phyloP scores from a whole-genome alignment of 2,113 vertebrate genomes.

The Maccullochella peelii region DNA sequence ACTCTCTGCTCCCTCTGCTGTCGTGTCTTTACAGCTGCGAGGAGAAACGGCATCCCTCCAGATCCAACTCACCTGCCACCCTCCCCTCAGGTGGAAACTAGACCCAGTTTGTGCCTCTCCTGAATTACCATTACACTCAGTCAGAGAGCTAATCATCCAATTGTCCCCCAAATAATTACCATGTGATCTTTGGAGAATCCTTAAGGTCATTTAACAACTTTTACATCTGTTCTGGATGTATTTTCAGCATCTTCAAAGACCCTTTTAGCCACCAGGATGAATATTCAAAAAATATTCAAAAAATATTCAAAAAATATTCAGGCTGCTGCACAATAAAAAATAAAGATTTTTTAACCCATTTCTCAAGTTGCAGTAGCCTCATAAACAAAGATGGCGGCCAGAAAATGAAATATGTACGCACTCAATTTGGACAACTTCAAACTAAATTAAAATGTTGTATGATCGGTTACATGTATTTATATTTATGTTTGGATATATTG shows the following conservation, averaged over 20 bases:
- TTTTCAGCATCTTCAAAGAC: neutral
- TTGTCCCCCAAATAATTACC: neutral
- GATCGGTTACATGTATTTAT: neutral
- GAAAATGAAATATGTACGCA: neutral
- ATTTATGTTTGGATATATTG: too few species aligned
- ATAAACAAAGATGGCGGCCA: constrained; percentile 12
- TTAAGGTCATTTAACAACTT: neutral
- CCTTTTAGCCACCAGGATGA: too few species aligned
- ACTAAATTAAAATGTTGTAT: neutral
- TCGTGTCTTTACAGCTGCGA: constrained; percentile 9
- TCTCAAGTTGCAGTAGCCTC: neutral
- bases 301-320: neutral
- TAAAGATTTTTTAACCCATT: neutral
- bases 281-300: neutral
- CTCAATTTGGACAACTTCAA: neutral
- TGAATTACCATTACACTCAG: too few species aligned
- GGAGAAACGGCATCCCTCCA: neutral
- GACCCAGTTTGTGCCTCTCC: too few species aligned
- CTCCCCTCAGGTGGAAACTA: neutral
- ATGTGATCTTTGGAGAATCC: too few species aligned
- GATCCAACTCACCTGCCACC: constrained; percentile 23
- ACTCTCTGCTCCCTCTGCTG: constrained; percentile 76
- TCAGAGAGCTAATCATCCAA: too few species aligned
- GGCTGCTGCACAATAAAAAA: neutral
- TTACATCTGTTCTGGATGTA: too few species aligned